Conservation (phyloP, 2,888 invertebrate species). For the Muschampia plurimacula region DNA sequence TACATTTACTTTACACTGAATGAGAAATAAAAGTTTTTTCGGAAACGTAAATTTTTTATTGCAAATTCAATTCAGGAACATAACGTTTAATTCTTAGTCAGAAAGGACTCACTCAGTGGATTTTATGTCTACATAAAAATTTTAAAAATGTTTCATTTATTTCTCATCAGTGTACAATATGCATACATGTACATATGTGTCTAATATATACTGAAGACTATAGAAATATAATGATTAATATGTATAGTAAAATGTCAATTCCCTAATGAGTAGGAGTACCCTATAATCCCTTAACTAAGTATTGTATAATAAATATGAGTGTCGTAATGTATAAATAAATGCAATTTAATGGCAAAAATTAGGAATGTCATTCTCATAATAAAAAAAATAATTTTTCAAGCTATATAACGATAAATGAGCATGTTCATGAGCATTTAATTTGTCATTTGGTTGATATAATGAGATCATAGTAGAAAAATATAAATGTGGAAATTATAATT, state of each 20-base stretch:
- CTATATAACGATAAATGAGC: constrained; percentile 49
- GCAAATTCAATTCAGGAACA: too few species aligned
- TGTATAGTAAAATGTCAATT: constrained; percentile 62
- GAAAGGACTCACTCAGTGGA: too few species aligned
- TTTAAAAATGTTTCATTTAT: constrained; percentile 20
- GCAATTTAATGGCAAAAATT: constrained; percentile 74
- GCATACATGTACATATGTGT: constrained; percentile 1
- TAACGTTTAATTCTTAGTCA: too few species aligned
- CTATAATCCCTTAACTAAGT: constrained; percentile 69
- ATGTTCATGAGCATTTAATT: constrained; percentile 48
- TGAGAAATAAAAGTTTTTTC: constrained; percentile 28
- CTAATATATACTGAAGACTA: constrained; percentile 47
- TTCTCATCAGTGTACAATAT: constrained; percentile 14
- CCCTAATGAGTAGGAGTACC: constrained; percentile 71
- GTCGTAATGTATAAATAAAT: constrained; percentile 63
- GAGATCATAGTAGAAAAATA: constrained; percentile 48
- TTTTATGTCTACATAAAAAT: background rate
- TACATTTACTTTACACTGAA: constrained; percentile 40
- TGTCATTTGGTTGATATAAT: constrained; percentile 46
- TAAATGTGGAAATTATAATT: background rate
- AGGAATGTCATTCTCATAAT: constrained; percentile 66
- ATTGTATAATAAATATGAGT: constrained; percentile 49
- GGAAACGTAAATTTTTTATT: too few species aligned
- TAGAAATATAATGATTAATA: constrained; percentile 60
- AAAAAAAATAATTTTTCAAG: background rate